Base-by-base conservation (phyloP, 2,888 invertebrate species). In the Athalia circularis region DNA sequence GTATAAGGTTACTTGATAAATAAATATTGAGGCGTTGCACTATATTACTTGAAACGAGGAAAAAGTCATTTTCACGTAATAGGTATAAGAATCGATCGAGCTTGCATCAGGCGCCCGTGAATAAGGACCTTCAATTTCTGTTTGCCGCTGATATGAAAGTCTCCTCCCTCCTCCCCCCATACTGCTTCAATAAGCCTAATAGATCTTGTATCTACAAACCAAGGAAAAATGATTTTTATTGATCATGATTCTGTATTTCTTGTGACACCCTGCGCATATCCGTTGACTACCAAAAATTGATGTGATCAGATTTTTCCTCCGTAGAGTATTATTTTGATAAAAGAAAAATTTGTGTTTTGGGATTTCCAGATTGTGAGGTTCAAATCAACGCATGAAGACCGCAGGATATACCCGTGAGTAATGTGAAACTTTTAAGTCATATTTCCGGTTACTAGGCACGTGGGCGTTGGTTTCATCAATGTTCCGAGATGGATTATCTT, bases 31-130 rank as follows among this genome's bases (percentile, higher is more conserved):
- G 82, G 77, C 68, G 80, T 75, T 80, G 83, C 85, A 85, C 2
- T 2, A 29, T 29, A 29, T 86, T 85, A 84, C 86, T 85, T 80
- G 84, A 86, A 86, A 87, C 86, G 87, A 87, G 83, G 85, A 83
- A 86, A 83, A 86, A 87, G 85, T 83, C 86, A 87, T 86, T 87
- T 88, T 86, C 84, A 84, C 86, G 86, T 87, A 87, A 29, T 88
- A 87, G 86, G 11, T 52, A 52, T 1, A 9, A 11, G 52, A 52
- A 52, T 52, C 29, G 29, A 52, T 52, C 52, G 7, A 52, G 11
- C 11, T 52, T 52, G 3, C 11, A 29, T 29, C 29, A 29, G 29
- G 29, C 2, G 29, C 29, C 29, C 29, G 1, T 29, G 29, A 29
- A 29, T 29, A 8, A 15, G 43, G 62, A 62, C 9, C n/a, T 64